A percentile compares a stretch with the other conserved stretches of the same genome.
Evolutionary conservation across 2,797 vertebrate species (phyloP).

Genomic region (Columba guinea): DNA sequence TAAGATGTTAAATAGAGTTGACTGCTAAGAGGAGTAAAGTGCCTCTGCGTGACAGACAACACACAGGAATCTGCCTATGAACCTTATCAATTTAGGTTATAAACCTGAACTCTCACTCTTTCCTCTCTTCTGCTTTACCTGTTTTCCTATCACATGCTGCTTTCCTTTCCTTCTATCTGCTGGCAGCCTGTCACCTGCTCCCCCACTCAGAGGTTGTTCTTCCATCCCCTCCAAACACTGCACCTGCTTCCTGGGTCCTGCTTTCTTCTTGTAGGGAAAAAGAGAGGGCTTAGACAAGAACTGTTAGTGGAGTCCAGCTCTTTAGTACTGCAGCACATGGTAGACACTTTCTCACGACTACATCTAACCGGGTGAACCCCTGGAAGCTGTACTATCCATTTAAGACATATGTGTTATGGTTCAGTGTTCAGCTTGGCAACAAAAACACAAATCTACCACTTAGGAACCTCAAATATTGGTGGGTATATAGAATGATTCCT

Average conservation of each 20-base stretch:
- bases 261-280: background rate
- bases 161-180: background rate
- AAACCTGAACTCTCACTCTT: background rate
- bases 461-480: background rate
- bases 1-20: background rate
- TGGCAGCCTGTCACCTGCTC: background rate
- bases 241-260: background rate
- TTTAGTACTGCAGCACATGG: background rate
- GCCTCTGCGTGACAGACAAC: background rate
- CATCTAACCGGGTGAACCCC: background rate
- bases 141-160: background rate
- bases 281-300: background rate
- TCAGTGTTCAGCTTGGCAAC: background rate
- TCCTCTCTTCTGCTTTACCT: background rate
- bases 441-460: background rate
- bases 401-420: background rate
- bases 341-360: background rate
- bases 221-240: background rate
- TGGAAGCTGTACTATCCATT: background rate
- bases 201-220: background rate
- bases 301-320: background rate
- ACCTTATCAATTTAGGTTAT: background rate
- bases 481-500: background rate
- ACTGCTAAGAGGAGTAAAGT: background rate
- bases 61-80: background rate